These are phyloP conservation scores for Imbricaverruca yamaguchii DNA, from an alignment of 2,888 invertebrate species.

Conservation along the genomic window DNA sequence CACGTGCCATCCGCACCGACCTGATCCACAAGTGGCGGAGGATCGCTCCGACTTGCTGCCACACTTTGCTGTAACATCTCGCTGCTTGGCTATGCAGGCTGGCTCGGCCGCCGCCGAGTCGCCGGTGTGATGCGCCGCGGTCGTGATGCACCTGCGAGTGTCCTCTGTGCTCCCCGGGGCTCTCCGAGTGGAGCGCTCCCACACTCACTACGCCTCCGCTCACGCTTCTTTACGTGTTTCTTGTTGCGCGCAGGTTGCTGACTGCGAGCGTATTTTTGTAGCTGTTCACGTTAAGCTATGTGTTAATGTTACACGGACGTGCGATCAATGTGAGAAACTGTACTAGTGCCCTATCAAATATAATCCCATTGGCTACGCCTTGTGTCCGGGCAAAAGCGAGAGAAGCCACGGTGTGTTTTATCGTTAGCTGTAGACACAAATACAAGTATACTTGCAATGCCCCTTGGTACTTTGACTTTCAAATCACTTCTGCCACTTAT, in stretches of 20 bases:
- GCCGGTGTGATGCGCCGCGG: neutral
- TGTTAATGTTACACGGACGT: constrained; percentile 19
- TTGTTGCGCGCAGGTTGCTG: constrained; percentile 13
- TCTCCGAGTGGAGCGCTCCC: neutral
- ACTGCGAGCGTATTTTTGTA: constrained; percentile 16
- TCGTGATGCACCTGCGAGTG: neutral
- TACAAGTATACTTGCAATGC: no score
- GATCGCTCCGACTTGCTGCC: neutral
- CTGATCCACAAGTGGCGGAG: no score
- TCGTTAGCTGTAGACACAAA: no score
- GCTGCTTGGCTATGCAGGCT: neutral
- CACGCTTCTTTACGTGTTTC: neutral
- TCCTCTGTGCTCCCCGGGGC: neutral
- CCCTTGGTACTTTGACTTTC: no score
- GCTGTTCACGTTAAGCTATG: constrained; percentile 21
- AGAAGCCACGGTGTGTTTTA: no score
- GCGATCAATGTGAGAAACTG: constrained; percentile 17
- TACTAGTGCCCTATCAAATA: constrained; percentile 20
- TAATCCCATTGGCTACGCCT: constrained; percentile 11
- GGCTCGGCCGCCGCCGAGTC: neutral
- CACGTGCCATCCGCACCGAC: no score
- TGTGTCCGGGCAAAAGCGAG: neutral
- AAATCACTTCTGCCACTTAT: no score
- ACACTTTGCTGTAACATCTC: neutral
- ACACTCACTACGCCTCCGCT: neutral